Evolutionary conservation across 2,113 vertebrate species (phyloP).

Genomic region (Misgurnus anguillicaudatus): DNA sequence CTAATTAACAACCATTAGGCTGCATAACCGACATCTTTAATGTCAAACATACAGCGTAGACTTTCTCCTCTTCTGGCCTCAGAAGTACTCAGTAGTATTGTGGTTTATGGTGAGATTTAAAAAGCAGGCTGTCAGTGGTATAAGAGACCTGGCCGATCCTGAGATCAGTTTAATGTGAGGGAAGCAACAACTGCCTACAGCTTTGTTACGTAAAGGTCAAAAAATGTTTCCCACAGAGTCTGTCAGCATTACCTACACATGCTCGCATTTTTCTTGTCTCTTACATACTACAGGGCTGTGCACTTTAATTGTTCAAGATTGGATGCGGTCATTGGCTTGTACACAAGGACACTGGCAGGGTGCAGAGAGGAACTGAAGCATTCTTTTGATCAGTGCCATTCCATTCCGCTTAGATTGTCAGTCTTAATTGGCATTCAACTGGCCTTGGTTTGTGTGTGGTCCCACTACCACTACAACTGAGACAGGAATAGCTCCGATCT

Average conservation of each 20-base stretch:
- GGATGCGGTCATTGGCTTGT: slow-evolving; percentile 49
- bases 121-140: background rate
- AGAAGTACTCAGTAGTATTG: background rate
- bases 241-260: slow-evolving; percentile 7
- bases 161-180: slow-evolving; percentile 16
- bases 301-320: slow-evolving; percentile 66
- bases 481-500: background rate
- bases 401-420: slow-evolving; percentile 27
- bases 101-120: background rate
- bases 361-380: slow-evolving; percentile 41
- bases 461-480: background rate
- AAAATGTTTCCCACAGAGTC: slow-evolving; percentile 5
- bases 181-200: background rate
- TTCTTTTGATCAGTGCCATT: background rate
- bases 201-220: slow-evolving; percentile 38
- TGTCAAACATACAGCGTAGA: background rate
- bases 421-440: slow-evolving; percentile 33
- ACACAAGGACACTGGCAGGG: slow-evolving; percentile 45
- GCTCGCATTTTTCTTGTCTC: background rate
- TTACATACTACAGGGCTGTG: slow-evolving; percentile 30
- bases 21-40: background rate
- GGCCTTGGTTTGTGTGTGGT: background rate
- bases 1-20: background rate
- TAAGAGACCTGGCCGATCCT: slow-evolving; percentile 10
- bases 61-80: background rate